Conservation (phyloP, 2,797 vertebrate species). For the Anabas testudineus region DNA sequence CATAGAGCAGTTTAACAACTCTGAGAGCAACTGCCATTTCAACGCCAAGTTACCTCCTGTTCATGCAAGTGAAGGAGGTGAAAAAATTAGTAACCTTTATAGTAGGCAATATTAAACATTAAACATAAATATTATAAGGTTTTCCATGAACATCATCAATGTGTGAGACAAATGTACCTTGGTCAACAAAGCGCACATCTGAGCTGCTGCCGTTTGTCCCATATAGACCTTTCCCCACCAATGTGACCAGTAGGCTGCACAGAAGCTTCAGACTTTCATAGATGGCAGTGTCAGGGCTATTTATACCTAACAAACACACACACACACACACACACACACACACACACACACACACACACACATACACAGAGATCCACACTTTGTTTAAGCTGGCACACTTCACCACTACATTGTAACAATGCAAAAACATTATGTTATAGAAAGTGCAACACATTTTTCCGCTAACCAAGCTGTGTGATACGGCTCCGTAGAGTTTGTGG, state of each 20-base stretch:
- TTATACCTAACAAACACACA: constrained; percentile 81
- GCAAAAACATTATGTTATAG: background rate
- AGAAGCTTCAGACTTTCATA: constrained; percentile 90
- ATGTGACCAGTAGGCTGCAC: constrained; percentile 87
- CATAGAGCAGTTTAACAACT: constrained; percentile 88
- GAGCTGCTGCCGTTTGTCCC: constrained; percentile 61
- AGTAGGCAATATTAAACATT: background rate
- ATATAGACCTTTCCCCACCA: constrained; percentile 87
- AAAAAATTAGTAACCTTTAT: background rate
- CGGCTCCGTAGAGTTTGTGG: constrained; percentile 74
- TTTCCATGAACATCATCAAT: background rate
- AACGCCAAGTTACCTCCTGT: constrained; percentile 89
- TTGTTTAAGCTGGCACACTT: background rate
- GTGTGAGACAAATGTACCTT: constrained; percentile 77
- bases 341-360: background rate
- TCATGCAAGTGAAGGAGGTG: background rate
- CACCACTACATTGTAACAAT: background rate
- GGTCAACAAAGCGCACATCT: constrained; percentile 85
- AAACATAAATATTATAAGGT: background rate
- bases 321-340: background rate
- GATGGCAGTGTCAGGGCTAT: constrained; percentile 85
- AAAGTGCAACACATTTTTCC: background rate
- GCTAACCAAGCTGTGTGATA: constrained; percentile 85
- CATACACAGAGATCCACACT: background rate
- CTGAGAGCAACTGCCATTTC: constrained; percentile 93